Base-by-base conservation (phyloP, 2,113 vertebrate genomes). In the Dicrurus megarhynchus region DNA sequence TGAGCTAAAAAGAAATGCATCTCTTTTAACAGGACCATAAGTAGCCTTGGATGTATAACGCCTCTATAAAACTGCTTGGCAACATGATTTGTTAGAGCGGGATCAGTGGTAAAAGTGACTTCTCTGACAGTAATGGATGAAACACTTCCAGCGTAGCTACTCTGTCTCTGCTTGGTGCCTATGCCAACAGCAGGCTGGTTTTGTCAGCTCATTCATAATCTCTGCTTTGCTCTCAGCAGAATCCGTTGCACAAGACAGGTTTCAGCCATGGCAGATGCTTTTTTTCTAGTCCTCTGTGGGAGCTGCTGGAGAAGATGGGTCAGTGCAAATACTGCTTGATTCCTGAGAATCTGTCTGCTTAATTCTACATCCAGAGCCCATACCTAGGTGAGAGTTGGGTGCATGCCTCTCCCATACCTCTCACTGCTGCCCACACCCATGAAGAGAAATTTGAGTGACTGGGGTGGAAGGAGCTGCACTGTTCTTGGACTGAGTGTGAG, bases 201-300 rank as follows among this genome's bases (percentile, higher is more conserved):
- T 93, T 97, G 94, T 97, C 96, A 97, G 94, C 81, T 95, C 95
- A 97, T 96, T 97, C 97, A 96, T 97, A 97, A 94, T 94, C 84
- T 94, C 65, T 96, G 63, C 87, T 97, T 96, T 88, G 79, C 81
- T 88, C 95, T 90, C 83, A 93, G 78, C 84, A 84, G 91, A 82
- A 88, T 86, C 70, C 37, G 7, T 74, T 90, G 90, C 60, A 69
- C 68, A 73, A 84, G 80, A 59, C 37, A 63, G 35, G 30, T 87
- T 90, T 93, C 44, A 59, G 32, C 32, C 47, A 33, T 18, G n/a
- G 71, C 28, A 30, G 78, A 82, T 91, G 56, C 41, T 35, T 90
- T 92, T 95, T 83, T 84, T 3, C 71, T 67, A 39, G 59, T 81
- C 20, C 35, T 70, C 63, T 59, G 28, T 53, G n/a, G 74, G 61